These are phyloP conservation scores for Littorina saxatilis DNA, from an alignment of 1,140 invertebrate genomes.

Conservation along the genomic window DNA sequence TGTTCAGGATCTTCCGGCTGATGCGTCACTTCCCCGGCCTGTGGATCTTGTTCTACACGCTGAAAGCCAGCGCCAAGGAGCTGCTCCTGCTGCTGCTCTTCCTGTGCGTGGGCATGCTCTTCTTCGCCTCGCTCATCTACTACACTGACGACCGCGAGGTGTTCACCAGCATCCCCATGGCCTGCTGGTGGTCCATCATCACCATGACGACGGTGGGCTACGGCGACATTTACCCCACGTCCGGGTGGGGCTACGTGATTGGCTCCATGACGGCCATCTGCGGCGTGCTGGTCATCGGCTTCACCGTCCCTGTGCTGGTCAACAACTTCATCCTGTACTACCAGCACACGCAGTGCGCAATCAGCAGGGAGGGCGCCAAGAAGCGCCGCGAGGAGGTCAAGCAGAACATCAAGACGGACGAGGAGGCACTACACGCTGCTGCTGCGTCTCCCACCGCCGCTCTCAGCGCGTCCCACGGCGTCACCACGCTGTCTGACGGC, in stretches of 20 bases:
- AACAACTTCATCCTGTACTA: slow-evolving; percentile 89
- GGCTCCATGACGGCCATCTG: slow-evolving; percentile 89
- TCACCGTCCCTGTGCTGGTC: slow-evolving; percentile 87
- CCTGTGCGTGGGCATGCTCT: slow-evolving; percentile 97
- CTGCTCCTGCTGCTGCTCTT: slow-evolving; percentile 98
- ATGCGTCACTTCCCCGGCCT: slow-evolving; percentile 93
- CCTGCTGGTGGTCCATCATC: slow-evolving; percentile 93
- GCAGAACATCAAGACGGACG: not conserved
- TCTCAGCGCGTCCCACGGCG: not conserved
- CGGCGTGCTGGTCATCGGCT: slow-evolving; percentile 99
- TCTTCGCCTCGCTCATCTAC: slow-evolving; percentile 95
- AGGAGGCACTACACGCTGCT: not conserved
- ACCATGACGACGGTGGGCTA: slow-evolving; percentile 99
- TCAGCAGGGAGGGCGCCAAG: slow-evolving; percentile 27
- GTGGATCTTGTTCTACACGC: slow-evolving; percentile 97
- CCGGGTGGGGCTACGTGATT: slow-evolving; percentile 69
- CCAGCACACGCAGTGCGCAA: slow-evolving; percentile 66
- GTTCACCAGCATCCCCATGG: slow-evolving; percentile 90
- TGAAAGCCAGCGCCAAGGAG: slow-evolving; percentile 98
- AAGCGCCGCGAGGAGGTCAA: not conserved
- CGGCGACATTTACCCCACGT: slow-evolving; percentile 88
- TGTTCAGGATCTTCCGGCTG: slow-evolving; percentile 67
- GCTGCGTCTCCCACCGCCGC: not conserved
- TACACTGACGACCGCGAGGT: slow-evolving; percentile 53
- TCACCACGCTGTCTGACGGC: not conserved